These are phyloP conservation scores for Decapterus maruadsi DNA, from an alignment of 2,797 vertebrate genomes.

Conservation along the genomic window DNA sequence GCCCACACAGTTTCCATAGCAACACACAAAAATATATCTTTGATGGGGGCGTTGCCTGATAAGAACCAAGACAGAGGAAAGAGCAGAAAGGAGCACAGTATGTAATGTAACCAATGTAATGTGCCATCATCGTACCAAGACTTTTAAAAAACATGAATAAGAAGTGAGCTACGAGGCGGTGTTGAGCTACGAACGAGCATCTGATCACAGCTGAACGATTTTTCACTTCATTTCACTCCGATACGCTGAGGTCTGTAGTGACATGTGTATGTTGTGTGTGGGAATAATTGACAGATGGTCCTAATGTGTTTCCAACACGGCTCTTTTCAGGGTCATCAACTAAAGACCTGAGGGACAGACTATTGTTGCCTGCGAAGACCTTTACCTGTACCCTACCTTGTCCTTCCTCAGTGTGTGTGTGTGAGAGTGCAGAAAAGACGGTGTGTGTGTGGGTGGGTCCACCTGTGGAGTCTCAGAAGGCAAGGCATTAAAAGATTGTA, in stretches of 20 bases:
- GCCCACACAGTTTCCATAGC: conserved; percentile 84
- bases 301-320: conserved; percentile 5
- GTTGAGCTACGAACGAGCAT: conserved; percentile 39
- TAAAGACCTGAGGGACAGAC: conserved; percentile 23
- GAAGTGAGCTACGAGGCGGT: conserved; percentile 28
- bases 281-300: conserved; percentile 8
- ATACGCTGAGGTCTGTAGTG: conserved; percentile 15
- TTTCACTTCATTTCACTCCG: conserved; percentile 31
- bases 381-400: conserved; percentile 51
- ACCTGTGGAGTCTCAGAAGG: conserved; percentile 59
- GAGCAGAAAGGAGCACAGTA: conserved; percentile 18
- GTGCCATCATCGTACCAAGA: conserved; percentile 15
- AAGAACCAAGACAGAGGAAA: conserved; percentile 44
- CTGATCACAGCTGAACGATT: conserved; percentile 30
- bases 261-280: conserved; percentile 16
- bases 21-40: conserved; percentile 59
- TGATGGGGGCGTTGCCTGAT: conserved; percentile 56
- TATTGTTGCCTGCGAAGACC: conserved; percentile 32
- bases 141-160: conserved; percentile 44
- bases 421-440: not conserved
- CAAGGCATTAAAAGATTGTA: conserved; percentile 72
- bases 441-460: conserved; percentile 13
- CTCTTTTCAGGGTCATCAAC: conserved; percentile 52
- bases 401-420: conserved; percentile 31
- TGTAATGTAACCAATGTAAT: not conserved